These are phyloP conservation scores for Carterocephalus palaemon DNA, from an alignment of 2,888 invertebrate species.

Conservation along the genomic window DNA sequence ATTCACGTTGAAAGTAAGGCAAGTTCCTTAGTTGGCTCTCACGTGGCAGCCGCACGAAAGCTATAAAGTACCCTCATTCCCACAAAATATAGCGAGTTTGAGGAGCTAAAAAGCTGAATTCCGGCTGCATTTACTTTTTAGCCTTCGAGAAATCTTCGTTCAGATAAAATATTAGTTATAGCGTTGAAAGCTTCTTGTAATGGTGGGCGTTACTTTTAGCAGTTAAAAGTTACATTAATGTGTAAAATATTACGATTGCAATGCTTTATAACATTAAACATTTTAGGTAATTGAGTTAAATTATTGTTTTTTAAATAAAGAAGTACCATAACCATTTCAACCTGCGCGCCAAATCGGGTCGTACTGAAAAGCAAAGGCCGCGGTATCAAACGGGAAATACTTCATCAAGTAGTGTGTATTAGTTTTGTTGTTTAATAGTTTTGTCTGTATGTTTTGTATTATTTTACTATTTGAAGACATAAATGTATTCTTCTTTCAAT, in stretches of 20 bases:
- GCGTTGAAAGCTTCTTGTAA: slow-evolving; percentile 15
- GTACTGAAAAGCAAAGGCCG: no score
- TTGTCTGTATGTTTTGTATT: no score
- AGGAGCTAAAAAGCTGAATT: slow-evolving; percentile 29
- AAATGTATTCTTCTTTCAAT: no score
- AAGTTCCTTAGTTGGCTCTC: slow-evolving; percentile 27
- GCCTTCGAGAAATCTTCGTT: slow-evolving; percentile 28
- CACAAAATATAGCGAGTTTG: slow-evolving; percentile 30
- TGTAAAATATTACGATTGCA: no score
- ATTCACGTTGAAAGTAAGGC: neutral
- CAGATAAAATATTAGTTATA: slow-evolving; percentile 23
- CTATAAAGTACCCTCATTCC: slow-evolving; percentile 35
- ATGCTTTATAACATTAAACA: no score
- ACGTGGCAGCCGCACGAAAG: slow-evolving; percentile 33
- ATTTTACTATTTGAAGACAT: no score
- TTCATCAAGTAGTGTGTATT: no score
- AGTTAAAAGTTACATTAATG: neutral
- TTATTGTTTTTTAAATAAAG: neutral
- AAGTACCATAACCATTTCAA: no score
- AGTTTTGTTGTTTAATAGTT: no score
- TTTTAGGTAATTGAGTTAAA: no score
- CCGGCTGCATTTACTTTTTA: slow-evolving; percentile 29
- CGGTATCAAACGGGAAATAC: no score
- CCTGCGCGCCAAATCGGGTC: no score
- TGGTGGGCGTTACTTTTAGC: slow-evolving; percentile 1